Base-by-base conservation (phyloP, 2,888 invertebrate genomes). In the Lepidochitona cinerea region DNA sequence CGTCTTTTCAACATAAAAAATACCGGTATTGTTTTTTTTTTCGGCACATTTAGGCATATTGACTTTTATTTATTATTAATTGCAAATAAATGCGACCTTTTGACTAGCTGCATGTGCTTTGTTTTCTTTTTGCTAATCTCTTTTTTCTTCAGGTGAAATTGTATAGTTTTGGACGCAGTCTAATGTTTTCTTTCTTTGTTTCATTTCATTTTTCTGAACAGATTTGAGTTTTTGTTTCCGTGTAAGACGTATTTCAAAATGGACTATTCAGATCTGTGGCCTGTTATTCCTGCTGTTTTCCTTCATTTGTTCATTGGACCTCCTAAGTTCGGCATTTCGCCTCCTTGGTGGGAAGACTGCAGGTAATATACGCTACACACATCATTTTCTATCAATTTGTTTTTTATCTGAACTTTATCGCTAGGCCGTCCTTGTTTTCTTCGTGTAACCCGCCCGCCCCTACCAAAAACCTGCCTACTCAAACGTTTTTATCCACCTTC, bases 341-440 rank as follows among this genome's bases (percentile, higher is more conserved):
- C 82, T 87, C 32, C 78, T 88, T n/a, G 88, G 87, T 66, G 88
- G 88, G 85, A 84, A 85, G 77, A 81, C 83, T 37, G 83, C 83
- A 75, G 86, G 86, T 85, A 73, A 73, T 79, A 7, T 41, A 41
- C 9, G n/a, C n/a, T n/a, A n/a, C n/a, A n/a, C n/a, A n/a, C n/a
- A n/a, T n/a, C n/a, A n/a, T n/a, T n/a, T n/a, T n/a, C n/a, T n/a
- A n/a, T n/a, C n/a, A n/a, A n/a, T n/a, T n/a, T n/a, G n/a, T n/a
- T n/a, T n/a, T n/a, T n/a, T n/a, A n/a, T n/a, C n/a, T n/a, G n/a
- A n/a, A n/a, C n/a, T n/a, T n/a, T n/a, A n/a, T n/a, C n/a, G n/a
- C n/a, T n/a, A n/a, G n/a, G n/a, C n/a, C n/a, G n/a, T n/a, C n/a
- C n/a, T n/a, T n/a, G n/a, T n/a, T n/a, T n/a, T n/a, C n/a, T n/a